phyloP scores from a whole-genome alignment of 2,113 vertebrate species.

The Oncorhynchus clarkii region DNA sequence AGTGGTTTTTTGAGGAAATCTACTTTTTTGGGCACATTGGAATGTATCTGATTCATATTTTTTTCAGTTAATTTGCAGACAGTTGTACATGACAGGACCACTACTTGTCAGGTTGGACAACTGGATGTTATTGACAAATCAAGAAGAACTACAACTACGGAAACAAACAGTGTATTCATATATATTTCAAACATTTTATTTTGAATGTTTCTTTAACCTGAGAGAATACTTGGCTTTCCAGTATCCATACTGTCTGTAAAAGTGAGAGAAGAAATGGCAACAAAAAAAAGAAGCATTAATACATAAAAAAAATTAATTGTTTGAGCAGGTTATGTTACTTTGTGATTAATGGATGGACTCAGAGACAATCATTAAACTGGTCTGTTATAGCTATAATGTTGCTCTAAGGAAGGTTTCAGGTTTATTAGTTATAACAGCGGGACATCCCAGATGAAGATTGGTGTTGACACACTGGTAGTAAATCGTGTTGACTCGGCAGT shows the following conservation, averaged over 20 bases:
- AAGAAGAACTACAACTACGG: slow-evolving; percentile 30
- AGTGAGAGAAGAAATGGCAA: slow-evolving; percentile 28
- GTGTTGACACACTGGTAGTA: neutral
- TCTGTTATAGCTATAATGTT: slow-evolving; percentile 37
- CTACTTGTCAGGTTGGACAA: slow-evolving; percentile 56
- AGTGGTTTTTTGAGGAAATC: slow-evolving; percentile 46
- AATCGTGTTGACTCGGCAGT: slow-evolving; percentile 13
- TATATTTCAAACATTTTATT: slow-evolving; percentile 54
- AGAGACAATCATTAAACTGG: slow-evolving; percentile 74
- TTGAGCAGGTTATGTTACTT: slow-evolving; percentile 52
- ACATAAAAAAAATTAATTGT: slow-evolving; percentile 37
- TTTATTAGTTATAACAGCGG: neutral
- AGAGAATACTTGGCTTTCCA: slow-evolving; percentile 36
- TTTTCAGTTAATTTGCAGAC: slow-evolving; percentile 38
- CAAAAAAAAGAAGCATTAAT: slow-evolving; percentile 8
- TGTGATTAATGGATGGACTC: slow-evolving; percentile 53
- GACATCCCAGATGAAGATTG: neutral
- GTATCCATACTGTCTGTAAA: slow-evolving; percentile 65
- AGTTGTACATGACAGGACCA: slow-evolving; percentile 46
- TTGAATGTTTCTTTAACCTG: slow-evolving; percentile 61
- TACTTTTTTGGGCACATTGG: slow-evolving; percentile 52
- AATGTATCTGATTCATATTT: slow-evolving; percentile 64
- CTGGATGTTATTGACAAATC: slow-evolving; percentile 47
- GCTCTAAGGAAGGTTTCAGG: neutral
- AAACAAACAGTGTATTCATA: slow-evolving; percentile 40